phyloP scores from a whole-genome alignment of 2,797 vertebrate genomes.

The Nyctibius grandis region DNA sequence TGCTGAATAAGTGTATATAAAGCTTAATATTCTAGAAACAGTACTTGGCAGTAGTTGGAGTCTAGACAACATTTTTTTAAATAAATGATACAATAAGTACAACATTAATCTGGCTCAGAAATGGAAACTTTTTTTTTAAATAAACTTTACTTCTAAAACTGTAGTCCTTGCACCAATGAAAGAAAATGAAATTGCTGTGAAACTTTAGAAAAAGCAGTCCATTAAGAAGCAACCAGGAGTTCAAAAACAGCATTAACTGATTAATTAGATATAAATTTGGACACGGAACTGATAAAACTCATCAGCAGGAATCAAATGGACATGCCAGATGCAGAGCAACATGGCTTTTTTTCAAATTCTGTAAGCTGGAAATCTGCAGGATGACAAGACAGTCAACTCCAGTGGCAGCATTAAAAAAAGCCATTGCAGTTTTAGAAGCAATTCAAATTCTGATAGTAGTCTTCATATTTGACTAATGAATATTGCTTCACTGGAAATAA shows the following conservation, averaged over 20 bases:
- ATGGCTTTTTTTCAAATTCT: neutral
- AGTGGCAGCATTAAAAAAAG: neutral
- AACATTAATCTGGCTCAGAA: neutral
- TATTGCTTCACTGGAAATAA: neutral
- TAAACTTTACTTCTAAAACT: neutral
- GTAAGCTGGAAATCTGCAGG: neutral
- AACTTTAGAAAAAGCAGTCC: neutral
- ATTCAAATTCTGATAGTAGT: neutral
- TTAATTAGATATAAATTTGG: neutral
- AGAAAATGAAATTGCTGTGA: neutral
- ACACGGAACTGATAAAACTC: neutral
- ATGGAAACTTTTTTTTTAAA: neutral
- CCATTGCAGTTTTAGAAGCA: neutral
- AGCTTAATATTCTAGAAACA: constrained; percentile 37
- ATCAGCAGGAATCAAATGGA: neutral
- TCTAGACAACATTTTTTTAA: constrained; percentile 4
- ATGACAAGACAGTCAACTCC: neutral
- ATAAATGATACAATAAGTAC: neutral
- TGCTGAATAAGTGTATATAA: neutral
- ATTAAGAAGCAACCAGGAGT: neutral
- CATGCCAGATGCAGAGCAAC: neutral
- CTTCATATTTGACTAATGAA: neutral
- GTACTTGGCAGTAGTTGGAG: neutral
- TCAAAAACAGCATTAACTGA: neutral
- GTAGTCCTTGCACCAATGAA: neutral